Conservation (phyloP, 2,888 invertebrate species). For the Athalia cordata region DNA sequence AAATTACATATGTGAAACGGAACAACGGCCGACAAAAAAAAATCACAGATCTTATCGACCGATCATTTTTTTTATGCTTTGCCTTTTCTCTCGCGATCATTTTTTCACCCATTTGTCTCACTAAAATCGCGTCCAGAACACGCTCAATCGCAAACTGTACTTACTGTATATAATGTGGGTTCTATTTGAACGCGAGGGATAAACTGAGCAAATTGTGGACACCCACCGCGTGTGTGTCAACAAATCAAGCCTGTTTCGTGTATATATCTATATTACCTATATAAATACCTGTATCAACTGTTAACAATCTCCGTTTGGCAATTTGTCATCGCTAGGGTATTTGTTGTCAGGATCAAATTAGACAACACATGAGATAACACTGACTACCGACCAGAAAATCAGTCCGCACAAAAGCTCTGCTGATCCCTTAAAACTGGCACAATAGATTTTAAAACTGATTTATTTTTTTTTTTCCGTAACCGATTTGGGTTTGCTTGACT, state of each 20-base stretch:
- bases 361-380: neutral
- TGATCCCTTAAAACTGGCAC: too few relatives aligned
- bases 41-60: neutral
- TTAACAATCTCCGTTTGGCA: slow-evolving; percentile 8
- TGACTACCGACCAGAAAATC: neutral
- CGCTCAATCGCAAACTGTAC: neutral
- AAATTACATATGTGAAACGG: neutral
- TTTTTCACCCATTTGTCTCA: too few relatives aligned
- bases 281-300: neutral
- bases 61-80: too few relatives aligned
- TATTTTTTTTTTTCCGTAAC: too few relatives aligned
- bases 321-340: neutral
- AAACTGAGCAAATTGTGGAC: slow-evolving; percentile 1
- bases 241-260: slow-evolving; percentile 5
- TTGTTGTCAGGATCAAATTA: neutral
- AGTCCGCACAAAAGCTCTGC: neutral
- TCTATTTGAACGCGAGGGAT: neutral
- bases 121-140: neutral
- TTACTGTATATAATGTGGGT: neutral
- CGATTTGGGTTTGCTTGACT: too few relatives aligned
- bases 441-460: too few relatives aligned
- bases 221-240: neutral
- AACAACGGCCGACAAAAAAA: neutral
- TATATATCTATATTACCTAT: too few relatives aligned
- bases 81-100: too few relatives aligned